Evolutionary conservation across 2,113 vertebrate species (phyloP), one percentile per base, ranked within the genome.

Genomic region (Condylura cristata): DNA sequence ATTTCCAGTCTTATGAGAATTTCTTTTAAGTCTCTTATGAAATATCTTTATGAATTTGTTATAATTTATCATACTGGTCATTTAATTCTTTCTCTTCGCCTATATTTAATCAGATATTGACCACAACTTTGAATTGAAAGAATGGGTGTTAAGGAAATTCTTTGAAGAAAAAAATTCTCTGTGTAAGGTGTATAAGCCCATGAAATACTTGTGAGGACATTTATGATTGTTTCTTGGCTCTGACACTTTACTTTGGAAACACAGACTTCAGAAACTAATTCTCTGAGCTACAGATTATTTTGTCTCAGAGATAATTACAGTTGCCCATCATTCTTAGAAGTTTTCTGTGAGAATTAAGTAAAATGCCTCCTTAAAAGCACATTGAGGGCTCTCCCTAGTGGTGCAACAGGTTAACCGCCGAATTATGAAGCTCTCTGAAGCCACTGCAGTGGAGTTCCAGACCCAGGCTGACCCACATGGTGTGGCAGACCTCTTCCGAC

Each of bases 341-440:
- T 2, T 86, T 93, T 96, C 63, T 91, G 6, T 85, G 16, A 89
- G 56, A 80, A 65, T 80, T 90, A 75, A 92, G 46, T 72, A 44
- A 95, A 86, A 53, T 81, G 39, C 1, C 72, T 61, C 10, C 28
- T 6, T 61, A 61, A 26, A 20, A 58, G 6, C 88, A 48, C 46
- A 48, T 44, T n/a, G n/a, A n/a, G n/a, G n/a, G n/a, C n/a, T n/a
- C n/a, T n/a, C n/a, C n/a, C n/a, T n/a, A n/a, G n/a, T n/a, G n/a
- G n/a, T n/a, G n/a, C n/a, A n/a, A n/a, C n/a, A n/a, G n/a, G n/a
- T n/a, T n/a, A n/a, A n/a, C n/a, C n/a, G n/a, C n/a, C n/a, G n/a
- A n/a, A n/a, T n/a, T n/a, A n/a, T n/a, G n/a, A n/a, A n/a, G n/a
- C n/a, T n/a, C n/a, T n/a, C n/a, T n/a, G n/a, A n/a, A n/a, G n/a